These are phyloP conservation scores for Eueides isabella DNA, from an alignment of 1,140 invertebrate genomes.

Conservation along the genomic window DNA sequence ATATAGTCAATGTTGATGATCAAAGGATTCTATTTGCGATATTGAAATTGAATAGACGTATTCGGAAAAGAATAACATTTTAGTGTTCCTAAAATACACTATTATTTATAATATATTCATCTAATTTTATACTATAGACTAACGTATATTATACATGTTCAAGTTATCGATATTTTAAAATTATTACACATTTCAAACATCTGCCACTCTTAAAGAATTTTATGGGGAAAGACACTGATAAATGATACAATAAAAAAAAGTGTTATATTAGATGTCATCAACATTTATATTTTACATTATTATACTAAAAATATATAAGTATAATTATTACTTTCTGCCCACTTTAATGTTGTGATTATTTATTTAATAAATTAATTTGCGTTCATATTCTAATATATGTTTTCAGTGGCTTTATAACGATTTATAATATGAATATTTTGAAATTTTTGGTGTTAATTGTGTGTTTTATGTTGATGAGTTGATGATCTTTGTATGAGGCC, in stretches of 20 bases:
- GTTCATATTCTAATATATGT: too few species aligned
- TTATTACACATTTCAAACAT: neutral
- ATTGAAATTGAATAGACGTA: neutral
- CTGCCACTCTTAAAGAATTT: neutral
- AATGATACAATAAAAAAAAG: neutral
- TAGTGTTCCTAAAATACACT: neutral
- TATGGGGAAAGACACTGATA: neutral
- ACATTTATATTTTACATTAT: neutral
- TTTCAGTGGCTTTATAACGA: too few species aligned
- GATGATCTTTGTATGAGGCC: too few species aligned
- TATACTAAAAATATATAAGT: too few species aligned
- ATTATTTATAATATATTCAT: neutral
- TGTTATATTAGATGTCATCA: too few species aligned
- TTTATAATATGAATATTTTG: too few species aligned
- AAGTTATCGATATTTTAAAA: neutral
- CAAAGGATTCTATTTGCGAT: constrained; percentile 1
- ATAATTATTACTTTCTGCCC: too few species aligned
- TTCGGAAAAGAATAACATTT: neutral
- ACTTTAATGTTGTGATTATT: too few species aligned
- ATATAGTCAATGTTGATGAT: constrained; percentile 1
- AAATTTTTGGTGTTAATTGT: too few species aligned
- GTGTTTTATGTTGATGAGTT: too few species aligned
- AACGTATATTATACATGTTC: too few species aligned
- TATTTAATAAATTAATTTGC: too few species aligned
- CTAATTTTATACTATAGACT: neutral